Conservation (phyloP, 2,888 invertebrate species). For the Julus scandinavius region DNA sequence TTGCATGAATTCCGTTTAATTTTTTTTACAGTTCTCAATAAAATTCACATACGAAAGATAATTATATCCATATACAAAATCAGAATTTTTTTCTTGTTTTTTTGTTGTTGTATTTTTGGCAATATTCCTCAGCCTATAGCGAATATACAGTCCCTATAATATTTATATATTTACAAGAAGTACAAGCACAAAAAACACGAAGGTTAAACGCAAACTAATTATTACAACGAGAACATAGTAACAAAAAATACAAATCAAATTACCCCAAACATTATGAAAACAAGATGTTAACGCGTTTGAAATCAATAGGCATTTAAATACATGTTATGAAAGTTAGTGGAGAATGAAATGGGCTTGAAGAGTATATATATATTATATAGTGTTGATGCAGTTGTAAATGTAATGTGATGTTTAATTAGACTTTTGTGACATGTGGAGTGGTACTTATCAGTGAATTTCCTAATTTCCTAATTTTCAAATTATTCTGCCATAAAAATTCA, state of each 20-base stretch:
- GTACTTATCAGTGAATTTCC: neutral
- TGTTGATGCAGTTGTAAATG: neutral
- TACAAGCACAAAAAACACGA: slow-evolving; percentile 20
- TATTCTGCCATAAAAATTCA: too few species aligned
- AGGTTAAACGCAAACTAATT: slow-evolving; percentile 30
- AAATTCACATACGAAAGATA: slow-evolving; percentile 42
- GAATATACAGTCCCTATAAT: slow-evolving; percentile 38
- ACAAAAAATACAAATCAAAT: slow-evolving; percentile 43
- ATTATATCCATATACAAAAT: slow-evolving; percentile 45
- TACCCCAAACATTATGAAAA: neutral
- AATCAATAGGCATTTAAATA: neutral
- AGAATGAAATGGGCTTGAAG: slow-evolving; percentile 17
- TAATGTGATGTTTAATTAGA: neutral
- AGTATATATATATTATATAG: neutral
- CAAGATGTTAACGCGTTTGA: neutral
- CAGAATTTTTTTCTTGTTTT: slow-evolving; percentile 15
- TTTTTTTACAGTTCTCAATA: slow-evolving; percentile 35
- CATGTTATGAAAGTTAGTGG: slow-evolving; percentile 11
- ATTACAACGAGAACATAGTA: slow-evolving; percentile 13
- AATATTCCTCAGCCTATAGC: slow-evolving; percentile 25
- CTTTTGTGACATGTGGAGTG: neutral
- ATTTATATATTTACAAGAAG: slow-evolving; percentile 46
- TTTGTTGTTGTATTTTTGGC: neutral
- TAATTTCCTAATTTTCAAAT: too few species aligned
- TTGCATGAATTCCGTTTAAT: slow-evolving; percentile 36